Percentiles rank a stretch among this genome's conserved stretches.
phyloP scores from a whole-genome alignment of 2,797 vertebrate species.

The Pseudocheirus occidentalis region DNA sequence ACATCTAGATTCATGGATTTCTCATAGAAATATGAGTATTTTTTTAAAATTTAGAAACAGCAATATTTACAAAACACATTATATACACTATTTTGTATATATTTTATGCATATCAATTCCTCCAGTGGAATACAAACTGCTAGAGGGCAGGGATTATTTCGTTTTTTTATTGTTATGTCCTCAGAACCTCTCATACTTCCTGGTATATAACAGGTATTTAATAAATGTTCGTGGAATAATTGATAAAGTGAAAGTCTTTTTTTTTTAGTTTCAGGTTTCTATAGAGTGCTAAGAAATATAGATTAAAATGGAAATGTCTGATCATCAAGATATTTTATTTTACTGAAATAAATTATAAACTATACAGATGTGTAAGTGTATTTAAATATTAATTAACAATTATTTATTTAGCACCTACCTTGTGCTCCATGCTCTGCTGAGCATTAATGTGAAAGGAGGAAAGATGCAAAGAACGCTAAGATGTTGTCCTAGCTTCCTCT shows the following conservation, averaged over 20 bases:
- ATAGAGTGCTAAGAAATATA: constrained; percentile 15
- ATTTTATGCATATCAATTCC: background rate
- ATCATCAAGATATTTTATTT: constrained; percentile 41
- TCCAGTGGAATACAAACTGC: background rate
- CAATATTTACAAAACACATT: constrained; percentile 20
- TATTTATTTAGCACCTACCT: constrained; percentile 30
- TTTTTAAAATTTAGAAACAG: background rate
- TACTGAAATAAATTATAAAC: constrained; percentile 31
- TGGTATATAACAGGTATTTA: background rate
- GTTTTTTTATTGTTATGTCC: background rate
- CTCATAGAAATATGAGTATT: background rate
- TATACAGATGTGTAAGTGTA: constrained; percentile 9
- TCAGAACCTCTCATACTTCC: background rate
- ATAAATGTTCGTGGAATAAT: background rate
- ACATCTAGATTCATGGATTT: constrained; percentile 13
- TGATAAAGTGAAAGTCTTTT: background rate
- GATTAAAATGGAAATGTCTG: constrained; percentile 40
- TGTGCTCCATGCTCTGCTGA: background rate
- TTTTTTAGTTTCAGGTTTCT: constrained; percentile 31
- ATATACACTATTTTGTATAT: constrained; percentile 15
- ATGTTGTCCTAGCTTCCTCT: background rate
- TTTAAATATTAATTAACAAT: constrained; percentile 44
- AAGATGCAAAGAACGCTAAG: constrained; percentile 4
- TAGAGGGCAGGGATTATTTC: background rate
- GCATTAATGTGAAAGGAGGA: background rate